Base-by-base conservation (phyloP, 35 echinoderm and acorn worm species). In the Ophioderma brevispina region DNA sequence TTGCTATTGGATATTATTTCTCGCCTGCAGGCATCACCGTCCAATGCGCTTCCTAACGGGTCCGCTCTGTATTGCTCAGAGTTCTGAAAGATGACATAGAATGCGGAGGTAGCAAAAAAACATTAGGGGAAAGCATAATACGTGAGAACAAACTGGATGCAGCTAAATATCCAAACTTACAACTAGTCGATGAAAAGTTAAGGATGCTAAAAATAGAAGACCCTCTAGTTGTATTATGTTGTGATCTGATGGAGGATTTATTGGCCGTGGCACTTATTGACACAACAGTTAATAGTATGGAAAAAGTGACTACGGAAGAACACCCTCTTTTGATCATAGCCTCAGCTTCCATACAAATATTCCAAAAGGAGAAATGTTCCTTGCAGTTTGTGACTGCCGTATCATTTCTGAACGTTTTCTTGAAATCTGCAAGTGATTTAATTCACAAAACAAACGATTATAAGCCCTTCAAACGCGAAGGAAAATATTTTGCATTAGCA, bases 241-340 rank as follows among this genome's bases (percentile, higher is more conserved):
- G 84, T 76, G 84, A 87, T 38, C 33, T 87, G 23, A 87, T 87
- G 70, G 56, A 38, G 15, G 84, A 87, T n/a, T n/a, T n/a, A n/a
- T n/a, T n/a, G n/a, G n/a, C n/a, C n/a, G n/a, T n/a, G n/a, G n/a
- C n/a, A n/a, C n/a, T n/a, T n/a, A n/a, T n/a, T n/a, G n/a, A n/a
- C n/a, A n/a, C n/a, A n/a, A n/a, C n/a, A n/a, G n/a, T n/a, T n/a
- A n/a, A n/a, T n/a, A n/a, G n/a, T n/a, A n/a, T n/a, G n/a, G n/a
- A n/a, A n/a, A n/a, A n/a, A n/a, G n/a, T n/a, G n/a, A n/a, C n/a
- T n/a, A n/a, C n/a, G n/a, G n/a, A n/a, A n/a, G n/a, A n/a, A n/a
- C n/a, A n/a, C n/a, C n/a, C n/a, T n/a, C n/a, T n/a, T n/a, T n/a
- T n/a, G n/a, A n/a, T n/a, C n/a, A n/a, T n/a, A n/a, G n/a, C n/a